A percentile compares a stretch with the other conserved stretches of the same genome.
Conservation (phyloP, 2,113 vertebrate genomes). For the Perccottus glenii region DNA sequence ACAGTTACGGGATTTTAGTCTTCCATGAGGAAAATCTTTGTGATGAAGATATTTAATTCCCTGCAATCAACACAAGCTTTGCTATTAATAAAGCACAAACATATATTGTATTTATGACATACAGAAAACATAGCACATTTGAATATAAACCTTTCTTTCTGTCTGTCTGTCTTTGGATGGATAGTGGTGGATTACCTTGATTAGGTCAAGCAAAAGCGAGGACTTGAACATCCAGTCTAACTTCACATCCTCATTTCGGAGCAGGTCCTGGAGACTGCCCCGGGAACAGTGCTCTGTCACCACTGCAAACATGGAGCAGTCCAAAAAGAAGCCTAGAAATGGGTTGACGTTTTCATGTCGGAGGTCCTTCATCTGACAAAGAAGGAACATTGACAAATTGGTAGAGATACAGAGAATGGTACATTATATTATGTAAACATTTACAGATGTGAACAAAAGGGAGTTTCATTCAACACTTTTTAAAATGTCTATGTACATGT, state of each 20-base stretch:
- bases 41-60: conserved; percentile 94
- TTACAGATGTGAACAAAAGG: no score
- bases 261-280: conserved; percentile 90
- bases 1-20: conserved; percentile 90
- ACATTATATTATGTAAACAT: background rate
- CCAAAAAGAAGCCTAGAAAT: conserved; percentile 89
- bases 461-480: background rate
- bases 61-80: conserved; percentile 63
- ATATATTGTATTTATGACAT: no score
- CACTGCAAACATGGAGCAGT: conserved; percentile 85
- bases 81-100: conserved; percentile 3
- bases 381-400: background rate
- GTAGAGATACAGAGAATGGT: background rate
- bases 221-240: conserved; percentile 97
- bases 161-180: no score
- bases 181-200: conserved; percentile 81
- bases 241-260: conserved; percentile 89
- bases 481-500: background rate
- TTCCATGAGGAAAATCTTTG: conserved; percentile 86
- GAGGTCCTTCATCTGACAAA: conserved; percentile 88
- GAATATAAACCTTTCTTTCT: no score
- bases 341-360: conserved; percentile 91
- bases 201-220: conserved; percentile 90
- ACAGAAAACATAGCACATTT: no score
- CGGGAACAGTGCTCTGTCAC: conserved; percentile 91